Conservation (phyloP, 2,113 vertebrate species). For the Chaenogobius annularis region DNA sequence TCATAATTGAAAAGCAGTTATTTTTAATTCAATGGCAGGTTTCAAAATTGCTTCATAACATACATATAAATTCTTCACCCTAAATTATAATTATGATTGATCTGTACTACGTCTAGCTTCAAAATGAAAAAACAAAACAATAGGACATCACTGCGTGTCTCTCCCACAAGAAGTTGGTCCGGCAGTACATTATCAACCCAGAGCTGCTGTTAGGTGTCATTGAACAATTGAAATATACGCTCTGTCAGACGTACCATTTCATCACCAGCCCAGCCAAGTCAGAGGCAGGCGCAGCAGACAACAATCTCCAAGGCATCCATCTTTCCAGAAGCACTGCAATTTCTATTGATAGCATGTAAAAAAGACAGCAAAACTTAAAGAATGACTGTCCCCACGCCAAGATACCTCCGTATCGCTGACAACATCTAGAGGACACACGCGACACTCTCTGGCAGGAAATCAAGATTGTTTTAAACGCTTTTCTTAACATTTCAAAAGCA, state of each 20-base stretch:
- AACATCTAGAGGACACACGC: conserved; percentile 80
- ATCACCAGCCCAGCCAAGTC: conserved; percentile 67
- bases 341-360: conserved; percentile 70
- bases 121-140: conserved; percentile 2
- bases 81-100: background rate
- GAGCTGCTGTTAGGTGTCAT: conserved; percentile 54
- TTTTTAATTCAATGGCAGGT: background rate
- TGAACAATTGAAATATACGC: conserved; percentile 66
- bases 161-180: conserved; percentile 8
- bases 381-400: conserved; percentile 65
- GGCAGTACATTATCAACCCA: conserved; percentile 53
- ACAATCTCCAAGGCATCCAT: conserved; percentile 73
- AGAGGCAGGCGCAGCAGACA: conserved; percentile 58
- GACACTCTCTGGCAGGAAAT: conserved; percentile 59
- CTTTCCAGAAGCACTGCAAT: conserved; percentile 64
- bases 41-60: background rate
- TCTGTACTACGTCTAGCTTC: background rate
- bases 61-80: background rate
- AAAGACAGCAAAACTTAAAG: conserved; percentile 71
- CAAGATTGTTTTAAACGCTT: conserved; percentile 71
- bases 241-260: conserved; percentile 57
- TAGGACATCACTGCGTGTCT: conserved; percentile 1
- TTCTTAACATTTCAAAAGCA: conserved; percentile 71
- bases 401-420: conserved; percentile 65
- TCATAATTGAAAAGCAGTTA: background rate